Percentiles rank a stretch among this genome's conserved stretches.
phyloP scores from a whole-genome alignment of 2,113 vertebrate species.

The Heterotilapia buettikoferi region DNA sequence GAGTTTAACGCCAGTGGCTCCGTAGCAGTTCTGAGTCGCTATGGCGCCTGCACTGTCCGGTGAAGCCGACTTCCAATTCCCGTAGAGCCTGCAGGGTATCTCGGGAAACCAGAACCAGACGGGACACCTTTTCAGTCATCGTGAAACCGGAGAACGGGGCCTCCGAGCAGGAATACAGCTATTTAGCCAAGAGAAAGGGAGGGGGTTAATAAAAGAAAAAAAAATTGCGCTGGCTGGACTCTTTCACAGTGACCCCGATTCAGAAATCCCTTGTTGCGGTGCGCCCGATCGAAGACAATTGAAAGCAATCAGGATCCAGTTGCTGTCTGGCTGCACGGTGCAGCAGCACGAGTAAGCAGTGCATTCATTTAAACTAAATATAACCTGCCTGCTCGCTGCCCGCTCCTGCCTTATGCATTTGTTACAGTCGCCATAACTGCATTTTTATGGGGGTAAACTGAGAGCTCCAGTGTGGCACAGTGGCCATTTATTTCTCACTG shows the following conservation, averaged over 20 bases:
- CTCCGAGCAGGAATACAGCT: not conserved
- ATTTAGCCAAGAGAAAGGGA: not conserved
- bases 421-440: constrained; percentile 21
- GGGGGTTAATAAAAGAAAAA: not conserved
- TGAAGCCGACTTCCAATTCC: not conserved
- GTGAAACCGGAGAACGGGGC: constrained; percentile 56
- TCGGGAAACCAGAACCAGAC: not conserved
- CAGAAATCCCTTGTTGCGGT: constrained; percentile 53
- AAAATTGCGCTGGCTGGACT: constrained; percentile 20
- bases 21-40: not conserved
- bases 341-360: constrained; percentile 18
- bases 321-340: constrained; percentile 51
- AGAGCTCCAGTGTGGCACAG: not conserved
- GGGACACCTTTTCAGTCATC: constrained; percentile 36
- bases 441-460: constrained; percentile 11
- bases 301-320: constrained; percentile 66
- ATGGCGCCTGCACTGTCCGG: constrained; percentile 19
- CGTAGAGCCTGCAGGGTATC: not conserved
- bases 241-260: constrained; percentile 64
- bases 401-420: constrained; percentile 11
- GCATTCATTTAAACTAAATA: constrained; percentile 43
- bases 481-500: constrained; percentile 3
- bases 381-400: constrained; percentile 4
- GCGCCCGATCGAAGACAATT: constrained; percentile 63
- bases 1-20: not conserved